Percentiles rank a stretch among this genome's conserved stretches.
These are phyloP conservation scores for Vireo altiloquus DNA, from an alignment of 2,113 vertebrate genomes.

Conservation along the genomic window DNA sequence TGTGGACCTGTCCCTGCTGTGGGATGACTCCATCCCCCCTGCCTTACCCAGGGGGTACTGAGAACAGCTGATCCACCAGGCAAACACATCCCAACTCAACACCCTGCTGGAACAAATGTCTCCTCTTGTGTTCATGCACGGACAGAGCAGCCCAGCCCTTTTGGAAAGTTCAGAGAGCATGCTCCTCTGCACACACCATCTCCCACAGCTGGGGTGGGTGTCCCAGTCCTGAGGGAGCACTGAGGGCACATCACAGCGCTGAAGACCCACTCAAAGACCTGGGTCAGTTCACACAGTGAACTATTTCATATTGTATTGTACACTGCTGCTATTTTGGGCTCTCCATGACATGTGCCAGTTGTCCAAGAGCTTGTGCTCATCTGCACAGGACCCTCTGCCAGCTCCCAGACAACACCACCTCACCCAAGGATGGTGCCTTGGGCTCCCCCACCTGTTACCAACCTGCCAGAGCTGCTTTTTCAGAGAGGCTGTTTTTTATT, in stretches of 20 bases:
- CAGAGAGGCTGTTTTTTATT: background rate
- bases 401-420: background rate
- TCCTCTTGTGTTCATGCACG: background rate
- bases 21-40: background rate
- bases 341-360: fast-evolving
- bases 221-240: background rate
- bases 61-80: background rate
- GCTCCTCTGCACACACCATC: background rate
- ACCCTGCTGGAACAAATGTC: background rate
- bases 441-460: background rate
- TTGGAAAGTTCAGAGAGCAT: no score
- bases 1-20: background rate
- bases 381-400: background rate
- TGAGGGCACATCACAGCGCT: background rate
- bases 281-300: background rate
- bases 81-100: background rate
- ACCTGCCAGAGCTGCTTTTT: background rate
- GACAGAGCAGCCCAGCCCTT: background rate
- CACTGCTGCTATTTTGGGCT: background rate
- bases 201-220: background rate
- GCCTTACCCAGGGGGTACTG: background rate
- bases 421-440: background rate
- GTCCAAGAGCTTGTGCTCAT: background rate
- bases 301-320: no score
- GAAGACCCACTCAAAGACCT: background rate